These are phyloP conservation scores for Fregata magnificens DNA, from an alignment of 2,113 vertebrate species.

Conservation along the genomic window DNA sequence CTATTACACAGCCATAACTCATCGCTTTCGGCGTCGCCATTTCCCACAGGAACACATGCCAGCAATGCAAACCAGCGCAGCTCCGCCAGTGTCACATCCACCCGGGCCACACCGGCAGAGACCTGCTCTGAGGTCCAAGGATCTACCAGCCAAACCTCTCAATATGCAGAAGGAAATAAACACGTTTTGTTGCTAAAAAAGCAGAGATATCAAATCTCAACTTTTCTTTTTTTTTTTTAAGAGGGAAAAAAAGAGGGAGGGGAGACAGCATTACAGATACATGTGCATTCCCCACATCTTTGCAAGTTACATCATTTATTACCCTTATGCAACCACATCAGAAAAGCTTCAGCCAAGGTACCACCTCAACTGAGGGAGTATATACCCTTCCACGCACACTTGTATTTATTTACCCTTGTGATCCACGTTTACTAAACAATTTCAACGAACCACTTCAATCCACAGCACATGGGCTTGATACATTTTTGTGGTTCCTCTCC, in stretches of 20 bases:
- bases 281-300: not conserved
- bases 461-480: not conserved
- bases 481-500: not conserved
- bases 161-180: not conserved
- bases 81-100: not conserved
- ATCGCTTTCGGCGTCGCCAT: not conserved
- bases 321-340: not conserved
- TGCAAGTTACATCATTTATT: not conserved
- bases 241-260: not conserved
- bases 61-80: not conserved
- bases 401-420: not conserved
- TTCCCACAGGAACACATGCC: not conserved
- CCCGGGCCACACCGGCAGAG: not conserved
- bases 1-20: not conserved
- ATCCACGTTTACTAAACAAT: not conserved
- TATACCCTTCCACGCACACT: not conserved
- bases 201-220: not conserved
- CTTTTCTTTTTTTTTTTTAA: too few relatives aligned
- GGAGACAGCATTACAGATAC: not conserved
- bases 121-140: not conserved
- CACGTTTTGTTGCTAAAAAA: not conserved
- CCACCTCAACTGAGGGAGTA: not conserved
- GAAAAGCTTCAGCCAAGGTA: not conserved
- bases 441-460: not conserved
- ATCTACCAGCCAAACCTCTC: not conserved